phyloP scores from a whole-genome alignment of 92 coral and sea anemone species.

The Actinernus sp. region DNA sequence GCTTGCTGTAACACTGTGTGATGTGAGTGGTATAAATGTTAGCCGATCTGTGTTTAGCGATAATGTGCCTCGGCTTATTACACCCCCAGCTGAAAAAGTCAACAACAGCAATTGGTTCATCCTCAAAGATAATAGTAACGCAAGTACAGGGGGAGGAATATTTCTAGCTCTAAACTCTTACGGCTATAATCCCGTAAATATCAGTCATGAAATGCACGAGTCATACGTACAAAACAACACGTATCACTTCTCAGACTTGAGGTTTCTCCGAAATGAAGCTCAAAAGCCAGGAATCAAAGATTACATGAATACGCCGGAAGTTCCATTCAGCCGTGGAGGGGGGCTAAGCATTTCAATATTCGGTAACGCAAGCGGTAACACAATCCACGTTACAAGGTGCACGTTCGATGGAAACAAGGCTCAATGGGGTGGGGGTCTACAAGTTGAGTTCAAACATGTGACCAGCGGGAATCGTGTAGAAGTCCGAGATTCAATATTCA shows the following conservation, averaged over 20 bases:
- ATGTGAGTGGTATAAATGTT: conserved; percentile 66
- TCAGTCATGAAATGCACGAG: conserved; percentile 52
- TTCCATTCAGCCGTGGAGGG: conserved; percentile 87
- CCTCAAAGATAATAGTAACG: not conserved
- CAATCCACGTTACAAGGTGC: conserved; percentile 53
- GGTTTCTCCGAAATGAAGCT: conserved; percentile 75
- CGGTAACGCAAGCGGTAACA: conserved; percentile 77
- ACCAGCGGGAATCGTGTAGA: conserved; percentile 37
- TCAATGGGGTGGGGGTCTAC: conserved; percentile 92
- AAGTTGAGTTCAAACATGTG: conserved; percentile 43
- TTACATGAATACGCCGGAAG: conserved; percentile 30
- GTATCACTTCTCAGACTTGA: conserved; percentile 44
- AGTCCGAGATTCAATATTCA: conserved; percentile 34
- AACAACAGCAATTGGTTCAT: not conserved
- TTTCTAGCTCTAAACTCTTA: conserved; percentile 51
- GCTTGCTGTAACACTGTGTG: conserved; percentile 63
- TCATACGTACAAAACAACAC: conserved; percentile 67
- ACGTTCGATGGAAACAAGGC: conserved; percentile 65
- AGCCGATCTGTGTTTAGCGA: conserved; percentile 48
- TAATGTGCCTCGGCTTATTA: conserved; percentile 22
- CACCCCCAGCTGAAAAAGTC: too few species aligned
- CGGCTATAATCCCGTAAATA: conserved; percentile 48
- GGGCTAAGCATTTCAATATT: conserved; percentile 72
- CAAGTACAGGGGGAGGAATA: conserved; percentile 75
- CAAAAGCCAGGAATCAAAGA: conserved; percentile 18